Conservation (phyloP, 23 tunicate species). For the Trididemnum clinides region DNA sequence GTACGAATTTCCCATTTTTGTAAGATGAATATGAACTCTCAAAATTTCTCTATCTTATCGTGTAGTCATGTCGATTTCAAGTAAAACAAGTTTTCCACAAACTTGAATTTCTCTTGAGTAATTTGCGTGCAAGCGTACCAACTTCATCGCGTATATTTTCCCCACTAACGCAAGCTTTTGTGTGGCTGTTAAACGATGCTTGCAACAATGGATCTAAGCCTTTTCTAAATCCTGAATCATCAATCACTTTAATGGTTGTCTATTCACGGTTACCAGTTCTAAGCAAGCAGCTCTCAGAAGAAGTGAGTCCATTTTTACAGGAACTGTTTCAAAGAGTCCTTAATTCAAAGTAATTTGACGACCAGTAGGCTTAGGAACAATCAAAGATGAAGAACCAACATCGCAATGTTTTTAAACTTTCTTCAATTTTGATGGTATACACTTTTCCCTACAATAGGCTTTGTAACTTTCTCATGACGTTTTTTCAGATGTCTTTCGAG, state of each 20-base stretch:
- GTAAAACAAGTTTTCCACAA: too few relatives aligned
- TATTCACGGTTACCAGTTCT: conserved; percentile 46
- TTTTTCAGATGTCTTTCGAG: conserved; percentile 27
- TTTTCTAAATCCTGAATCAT: conserved; percentile 46
- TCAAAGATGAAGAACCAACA: background rate
- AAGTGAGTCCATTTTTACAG: conserved; percentile 17
- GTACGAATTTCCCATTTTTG: too few relatives aligned
- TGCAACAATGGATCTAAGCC: conserved; percentile 25
- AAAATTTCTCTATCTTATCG: too few relatives aligned
- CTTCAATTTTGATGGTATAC: background rate
- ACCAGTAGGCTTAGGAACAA: too few relatives aligned
- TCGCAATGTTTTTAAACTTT: background rate
- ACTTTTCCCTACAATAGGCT: background rate
- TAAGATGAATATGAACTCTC: too few relatives aligned
- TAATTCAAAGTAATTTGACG: conserved; percentile 13
- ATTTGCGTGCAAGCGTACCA: too few relatives aligned
- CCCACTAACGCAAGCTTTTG: too few relatives aligned
- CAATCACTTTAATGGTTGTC: conserved; percentile 42
- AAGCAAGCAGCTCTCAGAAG: conserved; percentile 24
- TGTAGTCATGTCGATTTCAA: too few relatives aligned
- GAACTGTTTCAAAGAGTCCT: conserved; percentile 18
- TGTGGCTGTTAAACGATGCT: too few relatives aligned
- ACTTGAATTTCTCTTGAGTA: too few relatives aligned
- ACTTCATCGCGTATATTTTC: too few relatives aligned
- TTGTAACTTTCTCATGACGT: background rate